These are phyloP conservation scores for Platynereis dumerilii DNA, from an alignment of 2,888 invertebrate species.

Conservation along the genomic window DNA sequence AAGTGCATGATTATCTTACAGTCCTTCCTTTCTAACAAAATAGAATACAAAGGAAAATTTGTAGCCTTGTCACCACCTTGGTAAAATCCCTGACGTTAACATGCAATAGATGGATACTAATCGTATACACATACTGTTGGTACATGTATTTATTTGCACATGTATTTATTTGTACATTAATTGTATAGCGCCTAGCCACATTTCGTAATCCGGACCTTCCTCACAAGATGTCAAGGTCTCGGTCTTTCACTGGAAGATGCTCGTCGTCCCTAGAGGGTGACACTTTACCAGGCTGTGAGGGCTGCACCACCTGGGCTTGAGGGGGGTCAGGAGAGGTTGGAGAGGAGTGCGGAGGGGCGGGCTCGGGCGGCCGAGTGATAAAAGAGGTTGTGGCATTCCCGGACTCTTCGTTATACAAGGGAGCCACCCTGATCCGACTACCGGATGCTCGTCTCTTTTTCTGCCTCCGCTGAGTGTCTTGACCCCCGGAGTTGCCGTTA, in stretches of 20 bases:
- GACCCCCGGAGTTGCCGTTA: neutral
- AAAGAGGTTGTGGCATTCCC: neutral
- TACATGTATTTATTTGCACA: too few relatives aligned
- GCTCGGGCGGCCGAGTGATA: neutral
- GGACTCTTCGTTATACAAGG: constrained; percentile 13
- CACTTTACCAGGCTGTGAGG: constrained; percentile 2
- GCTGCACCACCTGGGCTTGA: neutral
- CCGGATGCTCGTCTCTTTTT: constrained; percentile 12
- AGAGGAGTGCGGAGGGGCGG: neutral
- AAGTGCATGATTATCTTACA: too few relatives aligned
- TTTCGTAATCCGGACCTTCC: neutral
- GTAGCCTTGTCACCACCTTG: too few relatives aligned
- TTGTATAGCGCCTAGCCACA: neutral
- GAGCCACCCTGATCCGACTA: constrained; percentile 15
- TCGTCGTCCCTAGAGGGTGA: constrained; percentile 38
- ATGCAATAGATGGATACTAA: too few relatives aligned
- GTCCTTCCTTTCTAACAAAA: too few relatives aligned
- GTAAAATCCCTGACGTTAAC: too few relatives aligned
- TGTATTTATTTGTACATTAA: neutral
- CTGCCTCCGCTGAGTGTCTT: neutral
- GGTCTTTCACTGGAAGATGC: constrained; percentile 48
- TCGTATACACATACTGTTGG: too few relatives aligned
- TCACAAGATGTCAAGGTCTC: constrained; percentile 56
- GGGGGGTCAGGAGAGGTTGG: constrained; percentile 1
- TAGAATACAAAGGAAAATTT: too few relatives aligned